These are phyloP conservation scores for Halcyon senegalensis DNA, from an alignment of 2,113 vertebrate species.

Conservation along the genomic window DNA sequence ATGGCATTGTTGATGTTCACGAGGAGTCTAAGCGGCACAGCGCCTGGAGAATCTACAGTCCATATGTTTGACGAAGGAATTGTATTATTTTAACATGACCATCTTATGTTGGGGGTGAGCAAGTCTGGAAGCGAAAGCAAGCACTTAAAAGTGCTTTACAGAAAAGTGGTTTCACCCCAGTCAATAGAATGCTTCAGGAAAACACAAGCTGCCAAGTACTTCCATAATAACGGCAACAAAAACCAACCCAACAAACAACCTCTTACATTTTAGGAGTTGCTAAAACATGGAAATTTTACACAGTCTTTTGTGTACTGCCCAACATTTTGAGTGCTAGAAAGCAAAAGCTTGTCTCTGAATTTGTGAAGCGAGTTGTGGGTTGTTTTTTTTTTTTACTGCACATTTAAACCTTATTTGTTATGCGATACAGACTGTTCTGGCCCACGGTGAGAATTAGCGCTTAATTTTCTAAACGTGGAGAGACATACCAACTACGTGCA, in stretches of 20 bases:
- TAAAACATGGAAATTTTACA: not conserved
- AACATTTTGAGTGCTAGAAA: not conserved
- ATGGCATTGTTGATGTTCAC: not conserved
- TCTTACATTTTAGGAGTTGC: not conserved
- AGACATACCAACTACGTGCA: slow-evolving; percentile 51
- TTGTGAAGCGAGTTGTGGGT: not conserved
- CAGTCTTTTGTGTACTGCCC: not conserved
- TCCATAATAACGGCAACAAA: not conserved
- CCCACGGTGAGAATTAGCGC: slow-evolving; percentile 48
- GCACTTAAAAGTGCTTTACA: not conserved
- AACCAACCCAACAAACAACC: too few species aligned
- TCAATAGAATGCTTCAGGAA: not conserved
- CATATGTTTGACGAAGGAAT: not conserved
- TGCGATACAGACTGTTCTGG: slow-evolving; percentile 27
- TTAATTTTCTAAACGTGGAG: slow-evolving; percentile 54
- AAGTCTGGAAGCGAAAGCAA: not conserved
- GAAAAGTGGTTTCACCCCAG: not conserved
- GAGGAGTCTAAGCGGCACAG: not conserved
- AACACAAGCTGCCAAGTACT: not conserved
- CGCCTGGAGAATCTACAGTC: not conserved
- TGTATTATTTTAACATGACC: not conserved
- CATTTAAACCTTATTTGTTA: slow-evolving; percentile 51
- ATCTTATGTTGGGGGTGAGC: not conserved
- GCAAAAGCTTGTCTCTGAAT: not conserved
- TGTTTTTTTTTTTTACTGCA: not conserved